Conservation (phyloP, 1,140 invertebrate genomes). For the Drosophila ficusphila region DNA sequence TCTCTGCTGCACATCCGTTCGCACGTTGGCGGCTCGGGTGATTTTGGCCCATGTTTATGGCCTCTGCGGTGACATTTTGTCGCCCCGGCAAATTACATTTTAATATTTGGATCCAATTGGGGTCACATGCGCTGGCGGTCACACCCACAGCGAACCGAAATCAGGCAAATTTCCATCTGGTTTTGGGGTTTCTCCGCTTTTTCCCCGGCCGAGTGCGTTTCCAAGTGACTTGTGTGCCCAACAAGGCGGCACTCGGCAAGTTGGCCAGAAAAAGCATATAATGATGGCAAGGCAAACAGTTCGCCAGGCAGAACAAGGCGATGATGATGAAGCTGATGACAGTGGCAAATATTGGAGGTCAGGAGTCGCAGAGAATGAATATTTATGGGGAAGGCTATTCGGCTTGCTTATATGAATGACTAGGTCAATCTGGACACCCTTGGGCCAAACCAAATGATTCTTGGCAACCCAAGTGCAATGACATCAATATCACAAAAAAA, state of each 20-base stretch:
- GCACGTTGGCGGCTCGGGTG: constrained; percentile 56
- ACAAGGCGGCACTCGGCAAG: constrained; percentile 40
- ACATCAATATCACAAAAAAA: constrained; percentile 18
- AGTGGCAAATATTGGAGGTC: constrained; percentile 71
- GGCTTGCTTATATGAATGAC: constrained; percentile 46
- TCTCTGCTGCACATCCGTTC: constrained; percentile 74
- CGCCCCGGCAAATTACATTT: constrained; percentile 60
- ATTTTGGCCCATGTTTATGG: constrained; percentile 32
- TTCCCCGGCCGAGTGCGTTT: constrained; percentile 39
- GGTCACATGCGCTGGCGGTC: constrained; percentile 75
- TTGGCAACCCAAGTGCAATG: constrained; percentile 40
- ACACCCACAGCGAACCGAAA: constrained; percentile 47
- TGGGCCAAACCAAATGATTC: constrained; percentile 61
- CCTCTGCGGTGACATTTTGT: constrained; percentile 58
- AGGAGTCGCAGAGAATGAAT: constrained; percentile 45
- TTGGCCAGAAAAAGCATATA: constrained; percentile 49
- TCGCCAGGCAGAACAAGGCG: constrained; percentile 47
- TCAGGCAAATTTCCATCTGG: constrained; percentile 25
- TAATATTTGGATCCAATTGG: constrained; percentile 71
- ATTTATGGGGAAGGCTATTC: constrained; percentile 15
- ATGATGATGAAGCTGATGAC: constrained; percentile 52
- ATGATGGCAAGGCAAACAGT: constrained; percentile 71
- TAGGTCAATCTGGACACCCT: constrained; percentile 58
- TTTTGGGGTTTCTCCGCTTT: constrained; percentile 53
- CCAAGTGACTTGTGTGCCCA: constrained; percentile 62